These are phyloP conservation scores for Andrena praecox DNA, from an alignment of 2,888 invertebrate species.

Conservation along the genomic window DNA sequence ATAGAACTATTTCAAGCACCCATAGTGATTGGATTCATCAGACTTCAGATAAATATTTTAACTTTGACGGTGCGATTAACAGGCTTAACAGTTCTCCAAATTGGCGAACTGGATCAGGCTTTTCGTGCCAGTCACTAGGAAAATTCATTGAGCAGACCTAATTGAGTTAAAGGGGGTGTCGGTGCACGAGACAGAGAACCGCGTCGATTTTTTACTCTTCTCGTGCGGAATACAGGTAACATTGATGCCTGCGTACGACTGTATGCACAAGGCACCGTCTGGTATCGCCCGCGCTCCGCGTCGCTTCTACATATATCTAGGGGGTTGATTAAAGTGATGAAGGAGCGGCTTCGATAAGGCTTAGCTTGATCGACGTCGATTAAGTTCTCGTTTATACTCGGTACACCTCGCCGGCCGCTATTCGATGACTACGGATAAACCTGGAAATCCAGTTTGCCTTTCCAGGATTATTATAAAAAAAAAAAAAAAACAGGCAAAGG, in stretches of 20 bases:
- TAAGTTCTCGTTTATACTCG: slow-evolving; percentile 59
- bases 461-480: background rate
- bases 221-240: slow-evolving; percentile 53
- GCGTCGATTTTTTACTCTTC: slow-evolving; percentile 32
- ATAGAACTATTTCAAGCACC: too few relatives aligned
- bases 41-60: too few relatives aligned
- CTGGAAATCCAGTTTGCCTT: slow-evolving; percentile 14
- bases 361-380: slow-evolving; percentile 70
- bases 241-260: slow-evolving; percentile 63
- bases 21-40: too few relatives aligned
- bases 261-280: slow-evolving; percentile 59
- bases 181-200: slow-evolving; percentile 26
- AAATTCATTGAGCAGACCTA: slow-evolving; percentile 42
- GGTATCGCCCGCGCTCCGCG: slow-evolving; percentile 39
- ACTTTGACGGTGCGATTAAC: too few relatives aligned
- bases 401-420: slow-evolving; percentile 37
- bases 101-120: too few relatives aligned
- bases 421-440: slow-evolving; percentile 36
- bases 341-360: slow-evolving; percentile 82
- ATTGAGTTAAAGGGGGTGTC: slow-evolving; percentile 30
- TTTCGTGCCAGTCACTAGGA: background rate
- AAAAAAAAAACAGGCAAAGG: background rate
- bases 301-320: slow-evolving; percentile 61
- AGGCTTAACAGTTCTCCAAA: too few relatives aligned
- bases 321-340: slow-evolving; percentile 82